Evolutionary conservation across 2,888 invertebrate genomes (phyloP), one percentile per base, ranked within the genome.

Genomic region (Papilio protenor): DNA sequence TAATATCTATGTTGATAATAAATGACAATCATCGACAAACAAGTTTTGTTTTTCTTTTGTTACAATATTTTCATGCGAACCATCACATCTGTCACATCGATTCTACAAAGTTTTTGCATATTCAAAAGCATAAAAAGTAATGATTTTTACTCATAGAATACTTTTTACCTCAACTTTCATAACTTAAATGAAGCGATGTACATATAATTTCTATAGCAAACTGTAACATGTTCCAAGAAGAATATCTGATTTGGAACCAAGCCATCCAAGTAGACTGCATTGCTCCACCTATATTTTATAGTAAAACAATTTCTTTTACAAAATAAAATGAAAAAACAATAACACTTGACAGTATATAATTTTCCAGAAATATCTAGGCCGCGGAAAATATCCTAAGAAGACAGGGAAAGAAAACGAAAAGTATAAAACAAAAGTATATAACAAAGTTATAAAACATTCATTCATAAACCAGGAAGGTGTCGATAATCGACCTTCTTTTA

Each of bases 1-100:
- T 88, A 88, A 79, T 82, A 89, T 87, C 86, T 82, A 82, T 82
- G 81, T 84, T 49, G 84, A 84, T 81, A 84, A 85, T 87, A 27
- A 75, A 73, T 78, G 79, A 76, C 73, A 55, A 69, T 55, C 47
- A 21, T 21, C 10, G 27, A 69, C 45, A 40, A 77, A 73, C 73
- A 23, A 64, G 64, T 69, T 69, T 45, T 47, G 40, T 21, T 47
- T 66, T 49, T 66, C 33, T 40, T 23, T 12, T 52, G 16, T 49
- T 71, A 52, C 27, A 18, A 49, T 52, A 61, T 61, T 73, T 33
- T 21, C 23, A 52, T 5, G 27, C 16, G 27, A 73, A 49, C 33
- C 49, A 49, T 64, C 16, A 11, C 14, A 33, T 66, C 40, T 57
- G 33, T 73, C 23, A 61, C 18, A 40, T 40, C 6, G 40, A 73